These are phyloP conservation scores for Stichopus chloronotus DNA, from an alignment of 35 echinoderm and acorn worm genomes.

Conservation along the genomic window DNA sequence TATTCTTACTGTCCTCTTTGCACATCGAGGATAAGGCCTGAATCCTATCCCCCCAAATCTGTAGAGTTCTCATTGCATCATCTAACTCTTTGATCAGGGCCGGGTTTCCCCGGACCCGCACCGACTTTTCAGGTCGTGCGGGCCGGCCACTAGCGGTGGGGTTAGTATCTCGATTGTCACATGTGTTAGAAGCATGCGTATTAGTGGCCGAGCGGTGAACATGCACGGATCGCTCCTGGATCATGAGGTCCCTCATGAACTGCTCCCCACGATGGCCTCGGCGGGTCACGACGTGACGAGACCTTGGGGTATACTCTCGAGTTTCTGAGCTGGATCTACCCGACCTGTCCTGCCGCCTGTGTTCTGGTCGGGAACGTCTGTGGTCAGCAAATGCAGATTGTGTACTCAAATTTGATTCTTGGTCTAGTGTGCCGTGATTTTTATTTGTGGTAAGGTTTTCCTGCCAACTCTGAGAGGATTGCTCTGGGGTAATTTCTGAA, in stretches of 20 bases:
- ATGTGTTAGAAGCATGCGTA: constrained; percentile 38
- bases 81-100: constrained; percentile 45
- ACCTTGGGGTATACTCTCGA: constrained; percentile 33
- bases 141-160: not conserved
- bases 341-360: not conserved
- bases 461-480: not conserved
- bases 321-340: constrained; percentile 53
- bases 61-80: constrained; percentile 48
- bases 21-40: constrained; percentile 30
- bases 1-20: constrained; percentile 5
- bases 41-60: constrained; percentile 45
- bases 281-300: not conserved
- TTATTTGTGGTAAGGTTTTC: not conserved
- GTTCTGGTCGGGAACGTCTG: constrained; percentile 25
- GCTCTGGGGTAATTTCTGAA: not conserved
- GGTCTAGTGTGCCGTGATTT: not conserved
- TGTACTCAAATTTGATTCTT: not conserved
- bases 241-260: constrained; percentile 29
- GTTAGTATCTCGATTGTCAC: constrained; percentile 10
- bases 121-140: constrained; percentile 45
- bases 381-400: constrained; percentile 23
- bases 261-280: not conserved
- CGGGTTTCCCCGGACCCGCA: not conserved
- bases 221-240: constrained; percentile 44
- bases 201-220: constrained; percentile 32